phyloP scores from a whole-genome alignment of 2,797 vertebrate species.

The Podarcis siculus region DNA sequence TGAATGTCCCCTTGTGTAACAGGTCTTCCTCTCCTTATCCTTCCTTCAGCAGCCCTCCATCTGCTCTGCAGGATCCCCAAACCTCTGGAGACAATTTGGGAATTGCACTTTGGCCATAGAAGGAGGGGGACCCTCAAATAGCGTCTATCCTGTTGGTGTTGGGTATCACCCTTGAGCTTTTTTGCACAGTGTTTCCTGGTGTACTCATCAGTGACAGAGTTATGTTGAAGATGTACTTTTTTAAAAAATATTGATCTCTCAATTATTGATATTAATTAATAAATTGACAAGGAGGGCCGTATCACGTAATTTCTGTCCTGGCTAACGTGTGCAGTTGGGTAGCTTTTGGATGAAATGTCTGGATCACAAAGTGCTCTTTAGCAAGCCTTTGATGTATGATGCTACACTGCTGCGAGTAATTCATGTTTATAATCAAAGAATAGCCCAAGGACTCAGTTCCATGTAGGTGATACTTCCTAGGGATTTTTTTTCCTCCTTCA shows the following conservation, averaged over 20 bases:
- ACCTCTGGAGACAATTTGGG: neutral
- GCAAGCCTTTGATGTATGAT: neutral
- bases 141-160: too few relatives aligned
- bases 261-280: neutral
- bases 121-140: too few relatives aligned
- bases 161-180: too few relatives aligned
- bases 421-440: constrained; percentile 12
- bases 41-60: neutral
- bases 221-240: neutral
- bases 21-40: neutral
- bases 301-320: neutral
- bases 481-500: neutral
- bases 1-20: too few relatives aligned
- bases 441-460: neutral
- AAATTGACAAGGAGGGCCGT: neutral
- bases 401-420: neutral
- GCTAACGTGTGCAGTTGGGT: neutral
- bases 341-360: neutral
- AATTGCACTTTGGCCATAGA: too few relatives aligned
- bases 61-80: neutral
- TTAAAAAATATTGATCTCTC: neutral
- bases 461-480: neutral
- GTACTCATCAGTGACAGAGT: neutral
- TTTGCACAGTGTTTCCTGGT: neutral
- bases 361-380: neutral